Evolutionary conservation across 2,113 vertebrate genomes (phyloP), one percentile per base, ranked within the genome.

Genomic region (Xiphorhynchus elegans): DNA sequence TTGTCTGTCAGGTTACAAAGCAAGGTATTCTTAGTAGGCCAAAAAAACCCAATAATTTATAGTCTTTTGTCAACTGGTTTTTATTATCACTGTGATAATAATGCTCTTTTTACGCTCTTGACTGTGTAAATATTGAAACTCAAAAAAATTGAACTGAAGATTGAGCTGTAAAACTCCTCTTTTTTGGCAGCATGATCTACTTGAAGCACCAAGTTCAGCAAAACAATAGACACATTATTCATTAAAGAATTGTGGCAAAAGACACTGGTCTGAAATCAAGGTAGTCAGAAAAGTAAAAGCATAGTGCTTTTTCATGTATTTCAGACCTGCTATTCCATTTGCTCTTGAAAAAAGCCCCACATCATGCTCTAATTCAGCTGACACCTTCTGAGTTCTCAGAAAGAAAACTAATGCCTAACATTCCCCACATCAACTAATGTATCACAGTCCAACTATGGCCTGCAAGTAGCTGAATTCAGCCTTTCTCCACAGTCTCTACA

Each of bases 1-100:
- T 98, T 96, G 97, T 96, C 98, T 98, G 95, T 96, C 66, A 89
- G 40, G 55, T 97, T 84, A 95, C 31, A 96, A 96, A 97, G 29
- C n/a, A 70, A 60, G 35, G 50, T 62, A 60, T 62, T 90, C 59
- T 97, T 91, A 96, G 56, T 53, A 91, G 46, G 49, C 9, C 12
- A 40, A 58, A 67, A 73, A 53, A 20, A 59, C 31, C 12, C 7
- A 93, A 69, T 8, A n/a, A 64, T 80, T 74, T 60, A 58, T 42
- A 68, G 58, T 28, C 28, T 90, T 77, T 62, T 53, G 78, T 72
- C 49, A 74, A 66, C 40, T 79, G 17, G 7, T 64, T 89, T 82
- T 80, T 90, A 35, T 50, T 80, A 74, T 73, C 49, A 44, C 8
- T 35, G 24, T 87, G 37, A 24, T 64, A 90, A 74, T 63, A 85